Evolutionary conservation across 1,140 invertebrate species (phyloP), one percentile per base, ranked within the genome.

Genomic region (Phthorimaea operculella): DNA sequence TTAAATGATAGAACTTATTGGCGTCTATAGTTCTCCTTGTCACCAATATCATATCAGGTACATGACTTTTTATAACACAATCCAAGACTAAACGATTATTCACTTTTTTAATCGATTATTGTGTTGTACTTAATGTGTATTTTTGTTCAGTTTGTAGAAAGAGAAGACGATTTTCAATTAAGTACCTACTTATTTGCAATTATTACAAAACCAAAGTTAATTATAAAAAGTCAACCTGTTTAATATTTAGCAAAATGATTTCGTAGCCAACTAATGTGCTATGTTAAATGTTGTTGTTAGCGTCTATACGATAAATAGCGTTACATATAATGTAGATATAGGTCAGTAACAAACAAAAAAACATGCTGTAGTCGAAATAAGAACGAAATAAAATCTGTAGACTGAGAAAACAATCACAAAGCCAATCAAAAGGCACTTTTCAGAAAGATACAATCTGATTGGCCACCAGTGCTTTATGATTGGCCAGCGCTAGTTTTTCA

Each of bases 281-380:
- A 63, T 56, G 66, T 76, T 70, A 74, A 63, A 78, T 78, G 75
- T 76, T 66, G 50, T 72, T 71, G 74, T 81, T 79, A 81, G 78
- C 78, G 61, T 66, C 58, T 70, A 74, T 72, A 72, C 52, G 54
- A 76, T 79, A 81, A 71, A 73, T 74, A 84, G 81, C 79, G 74
- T 79, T 83, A 82, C 60, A 78, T 69, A 77, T 75, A 16, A 79
- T 68, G 70, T 65, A 64, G 16, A 65, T 62, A 64, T 12, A 68
- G 61, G 64, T 71, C 66, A 67, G 73, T 74, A 56, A 75, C 69
- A 71, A 69, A 70, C 36, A 72, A 70, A 72, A n/a, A 73, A 65
- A 74, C 79, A 85, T 83, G 82, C 79, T 72, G n/a, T 39, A 39
- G 36, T 39, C 36, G 36, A 39, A 12, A n/a, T 39, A n/a, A 39